Conservation (phyloP, 2,888 invertebrate species). For the Drosophila greeni region DNA sequence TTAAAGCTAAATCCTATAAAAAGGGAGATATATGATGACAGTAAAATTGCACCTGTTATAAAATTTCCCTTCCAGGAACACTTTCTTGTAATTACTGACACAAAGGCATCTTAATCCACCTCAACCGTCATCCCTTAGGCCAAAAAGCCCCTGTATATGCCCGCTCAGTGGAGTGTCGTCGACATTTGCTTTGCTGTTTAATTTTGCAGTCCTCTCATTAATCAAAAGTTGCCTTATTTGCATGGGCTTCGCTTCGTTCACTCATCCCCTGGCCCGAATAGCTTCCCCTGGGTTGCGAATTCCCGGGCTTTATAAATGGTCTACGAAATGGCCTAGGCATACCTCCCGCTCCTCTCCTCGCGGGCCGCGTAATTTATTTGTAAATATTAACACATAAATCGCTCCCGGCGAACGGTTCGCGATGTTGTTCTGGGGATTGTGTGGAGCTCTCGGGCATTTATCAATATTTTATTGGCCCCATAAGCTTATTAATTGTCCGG, state of each 20-base stretch:
- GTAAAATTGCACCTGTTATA: not conserved
- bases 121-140: not conserved
- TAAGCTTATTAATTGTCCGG: conserved; percentile 43
- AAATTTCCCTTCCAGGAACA: not conserved
- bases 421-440: conserved; percentile 23
- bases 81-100: not conserved
- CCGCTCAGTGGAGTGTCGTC: conserved; percentile 8
- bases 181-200: conserved; percentile 29
- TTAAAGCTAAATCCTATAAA: too few relatives aligned
- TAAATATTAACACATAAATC: conserved; percentile 54
- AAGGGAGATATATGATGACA: not conserved
- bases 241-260: conserved; percentile 24
- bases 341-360: conserved; percentile 11
- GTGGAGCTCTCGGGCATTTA: conserved; percentile 38
- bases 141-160: not conserved
- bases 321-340: conserved; percentile 52
- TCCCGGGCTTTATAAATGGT: conserved; percentile 50
- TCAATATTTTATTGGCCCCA: conserved; percentile 47
- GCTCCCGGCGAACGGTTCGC: conserved; percentile 34
- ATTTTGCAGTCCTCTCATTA: conserved; percentile 49
- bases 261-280: not conserved
- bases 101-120: conserved; percentile 2
- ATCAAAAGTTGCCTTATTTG: conserved; percentile 54
- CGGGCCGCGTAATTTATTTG: conserved; percentile 47
- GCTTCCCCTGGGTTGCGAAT: conserved; percentile 1